These are phyloP conservation scores for Siderastrea siderea DNA, from an alignment of 92 coral and sea anemone species.

Conservation along the genomic window DNA sequence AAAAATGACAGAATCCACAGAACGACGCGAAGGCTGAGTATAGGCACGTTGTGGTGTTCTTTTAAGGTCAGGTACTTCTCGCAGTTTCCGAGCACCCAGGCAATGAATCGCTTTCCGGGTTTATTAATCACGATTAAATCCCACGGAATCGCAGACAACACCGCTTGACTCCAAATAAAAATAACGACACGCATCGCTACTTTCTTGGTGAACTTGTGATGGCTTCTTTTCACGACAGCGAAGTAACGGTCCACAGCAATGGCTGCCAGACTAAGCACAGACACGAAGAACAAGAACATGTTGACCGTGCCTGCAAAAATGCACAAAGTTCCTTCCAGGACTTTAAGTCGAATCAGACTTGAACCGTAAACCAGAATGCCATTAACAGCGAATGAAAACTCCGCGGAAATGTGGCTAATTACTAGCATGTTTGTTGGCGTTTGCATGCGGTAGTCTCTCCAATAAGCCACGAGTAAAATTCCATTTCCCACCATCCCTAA, in stretches of 20 bases:
- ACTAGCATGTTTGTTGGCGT: conserved; percentile 82
- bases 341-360: conserved; percentile 58
- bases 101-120: conserved; percentile 74
- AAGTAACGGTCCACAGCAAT: conserved; percentile 82
- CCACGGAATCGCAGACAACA: conserved; percentile 83
- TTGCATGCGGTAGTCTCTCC: conserved; percentile 80
- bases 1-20: conserved; percentile 56
- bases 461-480: conserved; percentile 66
- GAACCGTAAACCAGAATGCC: conserved; percentile 80
- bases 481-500: conserved; percentile 78
- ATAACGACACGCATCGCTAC: conserved; percentile 61
- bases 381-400: conserved; percentile 74
- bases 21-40: conserved; percentile 25
- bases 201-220: conserved; percentile 76
- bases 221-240: conserved; percentile 84
- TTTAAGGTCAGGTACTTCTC: conserved; percentile 58
- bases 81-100: conserved; percentile 86
- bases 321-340: conserved; percentile 58
- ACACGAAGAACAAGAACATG: conserved; percentile 75
- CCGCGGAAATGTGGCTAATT: conserved; percentile 80
- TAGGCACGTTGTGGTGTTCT: conserved; percentile 20
- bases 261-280: conserved; percentile 78
- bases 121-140: conserved; percentile 56
- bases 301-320: conserved; percentile 73
- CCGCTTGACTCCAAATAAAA: conserved; percentile 70